Evolutionary conservation across 2,113 vertebrate genomes (phyloP).

Genomic region (Sylvietta virens): DNA sequence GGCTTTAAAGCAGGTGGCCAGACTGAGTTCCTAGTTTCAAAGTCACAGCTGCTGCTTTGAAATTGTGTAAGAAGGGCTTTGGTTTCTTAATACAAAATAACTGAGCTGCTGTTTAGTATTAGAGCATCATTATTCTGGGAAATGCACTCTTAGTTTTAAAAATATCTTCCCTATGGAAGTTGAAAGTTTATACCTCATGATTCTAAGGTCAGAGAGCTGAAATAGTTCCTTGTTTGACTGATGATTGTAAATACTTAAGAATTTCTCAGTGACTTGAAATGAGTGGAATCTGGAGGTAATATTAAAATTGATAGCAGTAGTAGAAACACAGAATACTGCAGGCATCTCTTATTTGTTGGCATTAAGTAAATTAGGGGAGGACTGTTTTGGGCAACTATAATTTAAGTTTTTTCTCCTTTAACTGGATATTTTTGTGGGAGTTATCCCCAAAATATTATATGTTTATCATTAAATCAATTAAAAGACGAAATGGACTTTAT

Average conservation of each 20-base stretch:
- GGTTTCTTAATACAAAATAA: slow-evolving; percentile 60
- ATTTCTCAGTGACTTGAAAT: neutral
- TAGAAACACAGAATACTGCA: neutral
- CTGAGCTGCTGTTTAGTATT: slow-evolving; percentile 64
- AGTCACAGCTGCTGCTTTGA: slow-evolving; percentile 67
- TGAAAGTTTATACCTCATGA: slow-evolving; percentile 35
- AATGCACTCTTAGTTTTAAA: slow-evolving; percentile 43
- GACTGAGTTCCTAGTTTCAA: slow-evolving; percentile 53
- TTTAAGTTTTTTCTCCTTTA: neutral
- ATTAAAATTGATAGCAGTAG: neutral
- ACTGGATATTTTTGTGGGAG: neutral
- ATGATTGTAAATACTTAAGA: neutral
- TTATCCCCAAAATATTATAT: neutral
- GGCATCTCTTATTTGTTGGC: neutral
- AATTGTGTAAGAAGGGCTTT: slow-evolving; percentile 65
- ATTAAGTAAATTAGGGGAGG: neutral
- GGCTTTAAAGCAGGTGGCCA: slow-evolving; percentile 57
- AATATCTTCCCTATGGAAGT: slow-evolving; percentile 39
- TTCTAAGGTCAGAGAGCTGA: slow-evolving; percentile 22
- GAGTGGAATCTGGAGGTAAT: neutral
- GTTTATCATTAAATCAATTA: neutral
- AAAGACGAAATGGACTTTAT: neutral
- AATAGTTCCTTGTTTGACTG: neutral
- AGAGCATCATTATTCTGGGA: slow-evolving; percentile 62
- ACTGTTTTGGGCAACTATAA: neutral